Evolutionary conservation across 2,113 vertebrate genomes (phyloP), one percentile per base, ranked within the genome.

Genomic region (Tamias sibiricus): DNA sequence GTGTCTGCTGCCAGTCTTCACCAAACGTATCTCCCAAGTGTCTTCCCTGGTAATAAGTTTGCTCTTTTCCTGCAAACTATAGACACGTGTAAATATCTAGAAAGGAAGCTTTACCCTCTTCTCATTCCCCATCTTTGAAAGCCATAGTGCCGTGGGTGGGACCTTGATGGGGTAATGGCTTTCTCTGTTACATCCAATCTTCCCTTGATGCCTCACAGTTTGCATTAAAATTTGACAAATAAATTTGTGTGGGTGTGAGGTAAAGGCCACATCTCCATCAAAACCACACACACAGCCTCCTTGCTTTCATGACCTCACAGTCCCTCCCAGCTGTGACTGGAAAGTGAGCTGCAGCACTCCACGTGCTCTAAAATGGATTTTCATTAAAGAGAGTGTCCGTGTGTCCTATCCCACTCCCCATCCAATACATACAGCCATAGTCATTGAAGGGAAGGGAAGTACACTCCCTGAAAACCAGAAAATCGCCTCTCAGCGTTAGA

Each of bases 21-120:
- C 95, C 97, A 93, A 99, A 98, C 75, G 97, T 98, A 47, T 99
- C 99, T 97, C 98, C 98, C 90, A 99, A 98, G 95, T 99, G 99
- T 28, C 98, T 98, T 86, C 99, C 99, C 96, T 99, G 99, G 97
- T 99, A 99, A 98, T 99, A 99, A 8, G 98, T 99, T 98, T 99
- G 99, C 92, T 99, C 99, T 97, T 98, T 99, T 97, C 99, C 99
- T 98, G 97, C 72, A 97, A 98, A 98, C 99, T 99, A 96, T 35
- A 96, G 96, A 98, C 64, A 97, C 3, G 49, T 57, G 79, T 69
- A 94, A 79, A 69, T 26, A 75, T 10, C 76, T 26, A 89, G 47
- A 68, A 57, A 35, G 35, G 95, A 76, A 84, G 95, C 92, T 82
- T 91, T 3, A 32, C 52, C 1, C 13, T 93, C 90, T 95, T 96